A percentile compares a stretch with the other conserved stretches of the same genome.
These are phyloP conservation scores for Lacanobia oleracea DNA, from an alignment of 2,888 invertebrate species.

Conservation along the genomic window DNA sequence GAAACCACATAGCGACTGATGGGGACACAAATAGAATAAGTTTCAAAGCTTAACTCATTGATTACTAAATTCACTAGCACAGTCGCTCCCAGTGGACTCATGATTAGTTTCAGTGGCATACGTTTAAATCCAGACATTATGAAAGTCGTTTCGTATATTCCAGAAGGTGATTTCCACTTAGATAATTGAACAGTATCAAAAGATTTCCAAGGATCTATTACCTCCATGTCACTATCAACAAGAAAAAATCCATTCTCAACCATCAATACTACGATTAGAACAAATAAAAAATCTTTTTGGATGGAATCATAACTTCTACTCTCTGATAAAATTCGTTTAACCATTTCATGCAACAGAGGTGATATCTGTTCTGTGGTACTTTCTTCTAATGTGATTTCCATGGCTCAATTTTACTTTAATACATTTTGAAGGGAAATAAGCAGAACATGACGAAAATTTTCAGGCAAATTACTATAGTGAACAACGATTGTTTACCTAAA, in stretches of 20 bases:
- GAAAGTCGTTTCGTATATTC: slow-evolving; percentile 77
- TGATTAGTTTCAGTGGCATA: slow-evolving; percentile 77
- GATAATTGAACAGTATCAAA: slow-evolving; percentile 71
- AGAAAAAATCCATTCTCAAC: slow-evolving; percentile 83
- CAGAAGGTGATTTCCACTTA: slow-evolving; percentile 75
- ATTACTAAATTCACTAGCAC: slow-evolving; percentile 81
- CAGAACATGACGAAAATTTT: slow-evolving; percentile 47
- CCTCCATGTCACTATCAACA: slow-evolving; percentile 66
- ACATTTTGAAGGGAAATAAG: slow-evolving; percentile 27
- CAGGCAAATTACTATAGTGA: slow-evolving; percentile 2
- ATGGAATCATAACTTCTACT: slow-evolving; percentile 73
- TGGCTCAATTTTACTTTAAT: slow-evolving; percentile 52
- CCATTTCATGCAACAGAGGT: slow-evolving; percentile 74
- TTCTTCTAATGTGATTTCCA: slow-evolving; percentile 80
- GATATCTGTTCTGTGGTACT: slow-evolving; percentile 79
- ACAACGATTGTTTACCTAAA: slow-evolving; percentile 54
- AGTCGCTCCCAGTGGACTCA: slow-evolving; percentile 80
- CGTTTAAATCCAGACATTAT: slow-evolving; percentile 76
- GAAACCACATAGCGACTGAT: slow-evolving; percentile 83
- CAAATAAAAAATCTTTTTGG: slow-evolving; percentile 83
- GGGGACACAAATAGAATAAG: slow-evolving; percentile 84
- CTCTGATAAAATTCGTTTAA: slow-evolving; percentile 71
- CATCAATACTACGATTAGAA: slow-evolving; percentile 80
- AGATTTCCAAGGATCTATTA: slow-evolving; percentile 62
- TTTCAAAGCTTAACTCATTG: slow-evolving; percentile 78